Base-by-base conservation (phyloP, 2,888 invertebrate genomes). In the Drosophila demipolita region DNA sequence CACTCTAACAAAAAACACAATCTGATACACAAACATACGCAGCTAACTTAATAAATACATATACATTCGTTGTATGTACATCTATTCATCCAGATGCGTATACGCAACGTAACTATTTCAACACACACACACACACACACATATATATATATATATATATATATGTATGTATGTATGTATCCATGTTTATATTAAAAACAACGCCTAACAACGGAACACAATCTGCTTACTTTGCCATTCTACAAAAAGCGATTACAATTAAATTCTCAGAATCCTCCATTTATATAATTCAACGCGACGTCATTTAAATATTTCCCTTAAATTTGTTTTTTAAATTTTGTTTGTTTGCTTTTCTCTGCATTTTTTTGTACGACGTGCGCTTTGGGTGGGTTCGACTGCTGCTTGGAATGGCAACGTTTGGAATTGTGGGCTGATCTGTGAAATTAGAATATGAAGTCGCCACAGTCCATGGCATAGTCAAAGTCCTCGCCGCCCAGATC, bases 381-480 rank as follows among this genome's bases (percentile, higher is more conserved):
- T 53, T 73, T 68, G 76, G 75, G 77, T 66, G 77, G 68, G 78
- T 50, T 74, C 42, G 53, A 69, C 62, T 58, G 69, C 58, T 66
- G 50, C 33, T 40, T 36, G 55, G 52, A 48, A 52, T 70, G 60
- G 68, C 26, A 48, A 33, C 55, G 55, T 63, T 48, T 54, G 54
- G 45, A 50, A n/a, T 26, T 45, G 36, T 32, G 12, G 50, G 49
- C 60, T 60, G 42, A 60, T n/a, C 42, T 17, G 38, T 33, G 38
- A 32, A 29, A 87, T 92, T 95, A 95, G 94, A 95, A 95, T 94
- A 95, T 95, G 90, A 95, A 95, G 86, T 95, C 96, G 0, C 96
- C 96, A 90, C 96, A 96, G 91, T 96, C 96, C 74, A 96, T 95
- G 50, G 96, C 95, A 72, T 95, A 94, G 91, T 96, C 96, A 93